These are phyloP conservation scores for Limnodromus scolopaceus DNA, from an alignment of 2,797 vertebrate genomes.

Conservation along the genomic window DNA sequence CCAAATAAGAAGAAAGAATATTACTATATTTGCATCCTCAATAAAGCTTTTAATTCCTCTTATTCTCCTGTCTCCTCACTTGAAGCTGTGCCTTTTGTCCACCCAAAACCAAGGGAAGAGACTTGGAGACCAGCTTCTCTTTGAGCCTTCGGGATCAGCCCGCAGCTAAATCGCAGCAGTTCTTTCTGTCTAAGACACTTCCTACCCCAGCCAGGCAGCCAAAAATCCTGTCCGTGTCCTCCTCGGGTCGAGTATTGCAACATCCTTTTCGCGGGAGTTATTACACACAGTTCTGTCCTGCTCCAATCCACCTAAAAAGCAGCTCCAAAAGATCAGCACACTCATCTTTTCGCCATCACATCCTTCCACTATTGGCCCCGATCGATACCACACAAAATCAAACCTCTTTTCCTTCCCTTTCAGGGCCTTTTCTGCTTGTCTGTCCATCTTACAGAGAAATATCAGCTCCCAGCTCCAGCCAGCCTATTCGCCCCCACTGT, in stretches of 20 bases:
- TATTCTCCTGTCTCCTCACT: not conserved
- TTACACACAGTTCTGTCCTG: not conserved
- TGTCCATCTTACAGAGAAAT: not conserved
- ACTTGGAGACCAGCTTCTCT: not conserved
- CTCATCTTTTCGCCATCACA: not conserved
- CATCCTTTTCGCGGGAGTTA: not conserved
- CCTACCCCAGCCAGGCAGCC: not conserved
- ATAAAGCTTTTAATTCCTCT: not conserved
- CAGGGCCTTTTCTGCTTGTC: not conserved
- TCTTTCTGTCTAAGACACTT: constrained; percentile 1
- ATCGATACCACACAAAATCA: not conserved
- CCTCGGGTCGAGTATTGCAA: not conserved
- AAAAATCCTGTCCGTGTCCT: not conserved
- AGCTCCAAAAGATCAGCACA: not conserved
- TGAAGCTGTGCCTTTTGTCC: not conserved
- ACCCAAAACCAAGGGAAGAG: not conserved
- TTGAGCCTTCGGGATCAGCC: not conserved
- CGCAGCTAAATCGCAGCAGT: not conserved
- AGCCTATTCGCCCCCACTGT: not conserved
- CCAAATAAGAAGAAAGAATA: not conserved
- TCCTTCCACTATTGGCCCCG: not conserved
- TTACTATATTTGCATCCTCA: not conserved
- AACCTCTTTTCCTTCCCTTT: not conserved
- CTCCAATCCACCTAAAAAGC: not conserved
- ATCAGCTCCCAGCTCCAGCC: not conserved